Evolutionary conservation across 2,888 invertebrate species (phyloP), one percentile per base, ranked within the genome.

Genomic region (Steromphala cineraria): DNA sequence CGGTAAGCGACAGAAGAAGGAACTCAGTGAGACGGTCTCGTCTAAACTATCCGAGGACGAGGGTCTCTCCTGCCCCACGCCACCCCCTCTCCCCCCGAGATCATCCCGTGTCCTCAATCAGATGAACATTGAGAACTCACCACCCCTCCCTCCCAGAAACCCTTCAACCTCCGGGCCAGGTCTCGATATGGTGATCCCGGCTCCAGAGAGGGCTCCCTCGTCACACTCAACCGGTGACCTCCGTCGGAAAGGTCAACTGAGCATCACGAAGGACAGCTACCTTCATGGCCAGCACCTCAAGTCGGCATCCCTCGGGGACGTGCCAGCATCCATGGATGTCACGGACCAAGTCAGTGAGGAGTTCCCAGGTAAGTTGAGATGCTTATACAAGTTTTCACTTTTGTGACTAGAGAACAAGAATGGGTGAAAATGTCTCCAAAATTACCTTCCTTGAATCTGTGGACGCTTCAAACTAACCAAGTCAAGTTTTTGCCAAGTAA

Each of bases 121-220:
- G 80, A 71, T 19, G 46, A 77, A 13, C 78, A 84, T 85, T 62
- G 87, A 86, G 80, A 85, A 81, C 71, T 85, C 86, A 0, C 90
- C 90, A 10, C 89, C 89, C 1, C 85, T 90, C n/a, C 90, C 90
- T 17, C 89, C 89, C 17, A 81, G 90, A 28, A 90, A 89, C 76
- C 81, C 88, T 31, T 81, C 87, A n/a, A 86, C 87, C 0, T 81
- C 82, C 28, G 86, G 87, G 46, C 75, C 88, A n/a, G 85, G 87
- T 53, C 83, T 90, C 71, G 89, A 89, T 52, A 84, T 86, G 28
- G 89, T 90, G 3, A 86, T 90, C 17, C 90, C 90, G 7, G 84
- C 84, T 31, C 85, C 81, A 71, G 83, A 31, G 80, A 15, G 40
- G 19, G 71, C 36, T 0, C 75, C 80, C 19, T 55, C 80, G 31